Percentiles rank a stretch among this genome's conserved stretches.
phyloP scores from a whole-genome alignment of 1,140 invertebrate species.

The Pygmarrhopalites habei region DNA sequence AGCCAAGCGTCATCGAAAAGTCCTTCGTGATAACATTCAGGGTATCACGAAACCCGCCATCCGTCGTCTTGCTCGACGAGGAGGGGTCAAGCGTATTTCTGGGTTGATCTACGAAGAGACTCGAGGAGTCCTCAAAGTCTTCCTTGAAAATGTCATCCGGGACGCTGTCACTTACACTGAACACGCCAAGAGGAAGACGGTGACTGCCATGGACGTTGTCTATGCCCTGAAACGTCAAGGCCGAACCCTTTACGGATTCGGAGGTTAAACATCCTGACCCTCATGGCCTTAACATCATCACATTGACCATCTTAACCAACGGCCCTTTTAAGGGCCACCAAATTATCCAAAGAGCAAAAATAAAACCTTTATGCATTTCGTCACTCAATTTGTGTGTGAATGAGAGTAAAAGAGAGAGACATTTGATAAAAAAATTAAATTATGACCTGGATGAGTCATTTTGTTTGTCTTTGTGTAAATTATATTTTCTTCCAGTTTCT shows the following conservation, averaged over 20 bases:
- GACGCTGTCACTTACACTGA: conserved; percentile 60
- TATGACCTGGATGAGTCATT: too few relatives aligned
- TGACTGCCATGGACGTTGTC: conserved; percentile 79
- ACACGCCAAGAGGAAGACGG: conserved; percentile 54
- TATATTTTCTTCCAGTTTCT: too few relatives aligned
- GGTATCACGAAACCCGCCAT: conserved; percentile 60
- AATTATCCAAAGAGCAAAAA: conserved; percentile 29
- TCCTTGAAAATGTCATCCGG: conserved; percentile 72
- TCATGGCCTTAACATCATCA: too few relatives aligned
- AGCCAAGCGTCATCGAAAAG: conserved; percentile 58
- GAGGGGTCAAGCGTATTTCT: conserved; percentile 58
- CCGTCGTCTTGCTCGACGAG: conserved; percentile 53
- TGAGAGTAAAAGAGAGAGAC: too few relatives aligned
- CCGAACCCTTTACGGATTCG: conserved; percentile 57
- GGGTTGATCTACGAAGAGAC: conserved; percentile 67
- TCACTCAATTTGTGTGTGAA: too few relatives aligned
- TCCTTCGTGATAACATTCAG: conserved; percentile 52
- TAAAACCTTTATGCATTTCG: too few relatives aligned
- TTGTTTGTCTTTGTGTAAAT: too few relatives aligned
- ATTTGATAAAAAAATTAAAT: too few relatives aligned
- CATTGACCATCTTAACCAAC: conserved; percentile 39
- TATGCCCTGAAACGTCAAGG: conserved; percentile 78
- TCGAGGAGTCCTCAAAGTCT: conserved; percentile 62
- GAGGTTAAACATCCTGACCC: too few relatives aligned
- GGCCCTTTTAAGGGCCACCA: conserved; percentile 45